Evolutionary conservation across 2,888 invertebrate genomes (phyloP), one percentile per base, ranked within the genome.

Genomic region (Alsophila aescularia): DNA sequence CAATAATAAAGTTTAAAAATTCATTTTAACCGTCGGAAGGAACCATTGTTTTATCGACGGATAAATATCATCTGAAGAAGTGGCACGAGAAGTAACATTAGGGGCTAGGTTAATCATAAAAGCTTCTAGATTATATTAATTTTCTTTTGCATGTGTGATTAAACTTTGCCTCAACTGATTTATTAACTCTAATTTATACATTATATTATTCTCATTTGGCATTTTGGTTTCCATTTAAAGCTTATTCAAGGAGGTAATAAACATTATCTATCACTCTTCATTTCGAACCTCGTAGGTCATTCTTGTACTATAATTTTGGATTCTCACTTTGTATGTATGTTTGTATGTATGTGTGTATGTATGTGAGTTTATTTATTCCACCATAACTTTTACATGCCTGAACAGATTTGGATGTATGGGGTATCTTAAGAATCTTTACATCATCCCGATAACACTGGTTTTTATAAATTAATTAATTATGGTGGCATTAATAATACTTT

Each of bases 81-180:
- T 72, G 69, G 72, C 67, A 73, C 73, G 70, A 72, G 61, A 59
- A 35, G 64, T 60, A 36, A 47, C 61, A 56, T 60, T 60, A 68
- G 48, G 54, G 60, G 51, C 62, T 70, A 72, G 52, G 31, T 24
- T 55, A 47, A 37, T 41, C 56, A 51, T 47, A 59, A 60, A 56
- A 57, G 60, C 44, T 32, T 61, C 49, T 61, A 58, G 42, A 49
- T 48, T 47, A 53, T 9, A 21, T 13, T 42, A 9, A 31, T 31
- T 47, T 41, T 14, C 18, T 14, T 44, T n/a, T n/a, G n/a, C n/a
- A 41, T 34, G 31, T 18, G 16, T 16, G 18, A 13, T 32, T 27
- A 44, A 52, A 52, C 7, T 32, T 44, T 24, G 12, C 31, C 10
- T 31, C 29, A 36, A 36, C 37, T 18, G n/a, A 14, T 34, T 24